phyloP scores from a whole-genome alignment of 2,888 invertebrate genomes.

The Esperia sulphurella region DNA sequence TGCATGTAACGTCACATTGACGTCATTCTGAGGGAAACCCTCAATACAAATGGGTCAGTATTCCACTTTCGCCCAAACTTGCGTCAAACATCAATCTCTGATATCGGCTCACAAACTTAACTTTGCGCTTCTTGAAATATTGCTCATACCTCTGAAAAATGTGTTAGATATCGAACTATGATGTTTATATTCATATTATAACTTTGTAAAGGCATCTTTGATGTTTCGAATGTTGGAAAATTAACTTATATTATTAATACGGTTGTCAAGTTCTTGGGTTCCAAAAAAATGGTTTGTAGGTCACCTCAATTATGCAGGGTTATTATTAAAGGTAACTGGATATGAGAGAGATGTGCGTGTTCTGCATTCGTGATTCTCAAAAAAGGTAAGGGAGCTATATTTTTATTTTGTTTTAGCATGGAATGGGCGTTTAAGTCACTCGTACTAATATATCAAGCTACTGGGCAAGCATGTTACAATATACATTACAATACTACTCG shows the following conservation, averaged over 20 bases:
- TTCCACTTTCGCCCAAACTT: constrained; percentile 50
- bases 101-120: constrained; percentile 23
- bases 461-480: no score
- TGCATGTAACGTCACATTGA: constrained; percentile 47
- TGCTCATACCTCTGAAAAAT: constrained; percentile 10
- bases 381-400: constrained; percentile 21
- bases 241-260: constrained; percentile 7
- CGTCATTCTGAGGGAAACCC: constrained; percentile 53
- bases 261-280: constrained; percentile 22
- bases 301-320: constrained; percentile 46
- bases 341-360: constrained; percentile 23
- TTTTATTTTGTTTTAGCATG: background rate
- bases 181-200: background rate
- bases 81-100: constrained; percentile 47
- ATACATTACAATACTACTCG: no score
- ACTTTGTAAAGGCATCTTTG: constrained; percentile 4
- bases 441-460: background rate
- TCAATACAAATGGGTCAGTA: constrained; percentile 65
- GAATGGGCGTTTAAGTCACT: no score
- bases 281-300: constrained; percentile 33
- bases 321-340: constrained; percentile 49
- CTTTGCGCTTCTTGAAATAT: constrained; percentile 18
- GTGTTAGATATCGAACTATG: background rate
- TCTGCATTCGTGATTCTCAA: constrained; percentile 35
- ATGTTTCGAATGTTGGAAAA: constrained; percentile 12